phyloP scores from a whole-genome alignment of 2,888 invertebrate species.

The Synanthedon tipuliformis region DNA sequence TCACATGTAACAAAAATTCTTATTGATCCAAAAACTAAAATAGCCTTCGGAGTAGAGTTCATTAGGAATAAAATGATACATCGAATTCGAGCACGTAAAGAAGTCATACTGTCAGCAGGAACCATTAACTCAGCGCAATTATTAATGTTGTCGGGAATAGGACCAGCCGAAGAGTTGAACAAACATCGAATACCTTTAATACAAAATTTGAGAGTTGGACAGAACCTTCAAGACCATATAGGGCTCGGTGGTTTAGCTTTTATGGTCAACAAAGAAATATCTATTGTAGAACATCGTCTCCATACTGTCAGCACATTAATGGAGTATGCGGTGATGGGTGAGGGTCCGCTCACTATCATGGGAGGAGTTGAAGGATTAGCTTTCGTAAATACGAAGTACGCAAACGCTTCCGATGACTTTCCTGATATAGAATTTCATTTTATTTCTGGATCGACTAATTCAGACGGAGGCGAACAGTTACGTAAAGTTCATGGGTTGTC shows the following conservation, averaged over 20 bases:
- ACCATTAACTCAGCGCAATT: conserved; percentile 94
- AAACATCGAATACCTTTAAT: conserved; percentile 82
- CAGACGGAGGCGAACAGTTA: conserved; percentile 86
- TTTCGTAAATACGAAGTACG: conserved; percentile 89
- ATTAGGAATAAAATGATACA: conserved; percentile 78
- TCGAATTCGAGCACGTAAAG: conserved; percentile 81
- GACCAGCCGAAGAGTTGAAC: conserved; percentile 78
- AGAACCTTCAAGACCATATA: conserved; percentile 91
- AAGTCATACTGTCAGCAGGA: conserved; percentile 91
- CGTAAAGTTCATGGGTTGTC: conserved; percentile 83
- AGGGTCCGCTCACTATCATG: conserved; percentile 86
- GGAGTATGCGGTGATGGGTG: conserved; percentile 85
- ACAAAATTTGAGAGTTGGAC: conserved; percentile 84
- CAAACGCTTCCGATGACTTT: conserved; percentile 82
- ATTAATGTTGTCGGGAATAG: conserved; percentile 92
- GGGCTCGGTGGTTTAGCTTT: conserved; percentile 89
- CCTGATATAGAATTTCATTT: conserved; percentile 93
- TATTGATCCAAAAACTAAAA: conserved; percentile 78
- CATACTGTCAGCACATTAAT: conserved; percentile 83
- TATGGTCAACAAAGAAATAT: conserved; percentile 80
- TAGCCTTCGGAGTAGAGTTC: conserved; percentile 87
- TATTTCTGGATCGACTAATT: conserved; percentile 86
- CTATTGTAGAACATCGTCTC: conserved; percentile 82
- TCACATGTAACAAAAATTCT: conserved; percentile 82
- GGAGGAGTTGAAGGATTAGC: conserved; percentile 92